Base-by-base conservation (phyloP, 2,888 invertebrate genomes). In the Lithodes maja region DNA sequence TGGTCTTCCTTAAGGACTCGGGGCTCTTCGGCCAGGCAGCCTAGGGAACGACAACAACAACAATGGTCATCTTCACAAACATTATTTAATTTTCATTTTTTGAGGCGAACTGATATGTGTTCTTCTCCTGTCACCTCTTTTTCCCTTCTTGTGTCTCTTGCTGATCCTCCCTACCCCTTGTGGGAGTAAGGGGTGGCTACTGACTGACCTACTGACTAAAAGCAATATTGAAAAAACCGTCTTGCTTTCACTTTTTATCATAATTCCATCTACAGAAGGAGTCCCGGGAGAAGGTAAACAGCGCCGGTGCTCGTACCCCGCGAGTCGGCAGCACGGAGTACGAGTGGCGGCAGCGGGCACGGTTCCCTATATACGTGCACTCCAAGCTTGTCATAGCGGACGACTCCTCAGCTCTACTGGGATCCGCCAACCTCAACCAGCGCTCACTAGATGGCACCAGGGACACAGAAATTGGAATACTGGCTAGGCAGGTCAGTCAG, bases 331-430 rank as follows among this genome's bases (percentile, higher is more conserved):
- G 55, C 52, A 82, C 55, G 54, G 89, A 77, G 81, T 77, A 55
- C 54, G 61, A 69, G 52, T 89, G 89, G 89, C 89, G 74, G 3
- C 53, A 82, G 12, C 15, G 17, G 52, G 69, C 80, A 5, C 54
- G 90, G 53, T 90, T 85, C 80, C 79, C 87, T 49, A 87, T 92
- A 53, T 92, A 92, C 77, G 92, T 92, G 50, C 92, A 92, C 86
- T 91, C 89, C 69, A 92, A 92, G 85, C 83, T 90, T 82, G 75
- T 85, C 3, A 52, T 92, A 7, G 85, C 86, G 5, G 92, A 92
- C 81, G 92, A 92, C 82, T 80, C 87, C 9, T 77, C 87, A 79
- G 50, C 90, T 12, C 9, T 92, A 50, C 50, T 90, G 2, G 92
- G 92, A 9, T 88, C 90, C 9, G 91, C 92, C 54, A 92, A 92